Evolutionary conservation across 2,797 vertebrate genomes (phyloP), one percentile per base, ranked within the genome.

Genomic region (Gephyroberyx darwinii): DNA sequence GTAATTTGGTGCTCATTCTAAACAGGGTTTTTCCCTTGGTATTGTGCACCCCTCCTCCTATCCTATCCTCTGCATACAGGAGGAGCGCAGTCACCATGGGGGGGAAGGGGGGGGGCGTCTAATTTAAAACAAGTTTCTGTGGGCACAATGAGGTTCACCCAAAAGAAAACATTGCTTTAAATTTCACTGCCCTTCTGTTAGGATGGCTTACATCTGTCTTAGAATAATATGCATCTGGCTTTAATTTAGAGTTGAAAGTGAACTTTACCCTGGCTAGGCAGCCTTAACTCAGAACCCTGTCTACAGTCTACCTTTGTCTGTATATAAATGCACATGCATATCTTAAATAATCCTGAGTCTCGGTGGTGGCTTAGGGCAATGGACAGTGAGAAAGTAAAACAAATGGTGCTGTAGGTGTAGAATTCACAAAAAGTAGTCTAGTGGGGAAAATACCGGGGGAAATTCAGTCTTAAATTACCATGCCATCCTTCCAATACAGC

Each of bases 91-190:
- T 71, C 62, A 62, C 59, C 5, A 9, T 20, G 30, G 61, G 43
- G 47, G 74, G 56, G 60, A 13, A n/a, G 9, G 52, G 48, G 39
- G 50, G 35, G 31, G 50, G 45, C 78, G 57, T 59, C 56, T 88
- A 87, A 91, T 89, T 85, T 74, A 82, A 87, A 92, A 88, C 82
- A 73, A 19, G 65, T 83, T 83, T 77, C 75, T 72, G 77, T 69
- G 78, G 80, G 83, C 77, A 86, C 79, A 50, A 65, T 71, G 58
- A 84, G 63, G 72, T 86, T 88, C 69, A 72, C 76, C 82, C 70
- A 52, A 87, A 88, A 76, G 68, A 88, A 90, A 90, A 87, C 82
- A 71, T 56, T 60, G 85, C 77, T 76, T 89, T 86, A 66, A 68
- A 75, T 89, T 86, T 86, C 83, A 75, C 70, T 83, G 78, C 58